Base-by-base conservation (phyloP, 2,113 vertebrate species). In the Erythrocercus mccallii region DNA sequence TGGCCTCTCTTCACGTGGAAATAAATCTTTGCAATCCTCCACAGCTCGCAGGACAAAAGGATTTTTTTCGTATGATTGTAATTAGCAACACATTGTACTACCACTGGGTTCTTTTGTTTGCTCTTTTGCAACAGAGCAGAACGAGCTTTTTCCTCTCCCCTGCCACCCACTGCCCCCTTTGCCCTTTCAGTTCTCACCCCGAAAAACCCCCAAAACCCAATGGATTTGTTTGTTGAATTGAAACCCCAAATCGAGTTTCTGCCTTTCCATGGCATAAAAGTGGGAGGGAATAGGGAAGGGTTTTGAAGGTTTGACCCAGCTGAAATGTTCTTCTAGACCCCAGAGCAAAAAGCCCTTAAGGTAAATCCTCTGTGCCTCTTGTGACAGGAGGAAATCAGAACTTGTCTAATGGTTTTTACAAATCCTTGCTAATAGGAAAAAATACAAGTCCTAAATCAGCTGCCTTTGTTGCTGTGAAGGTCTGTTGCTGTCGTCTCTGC, bases 31-130 rank as follows among this genome's bases (percentile, higher is more conserved):
- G 64, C 80, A 96, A n/a, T 93, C 69, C 92, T 96, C 86, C 57
- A 40, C 89, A 91, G 81, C 89, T 92, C 91, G 20, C 57, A 92
- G 89, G 90, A 97, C 94, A 95, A 96, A 97, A 96, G 94, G 88
- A 88, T 73, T 76, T 90, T 94, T 92, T 96, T 90, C n/a, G 72
- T 92, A 81, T 60, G 76, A 44, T 92, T 22, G 2, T 97, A 97
- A 97, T 96, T 94, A 88, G 94, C 96, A 97, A 92, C 96, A 97
- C 80, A 96, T 96, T 96, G 92, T 93, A 83, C 80, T 88, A 94
- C 86, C 92, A 83, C 85, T 50, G 92, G 53, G 72, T 78, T 96
- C 94, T 92, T 95, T 96, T 96, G 90, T 96, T 91, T 93, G 81
- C 79, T 95, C 3, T 96, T 92, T 88, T 95, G 80, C 86, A 96